Evolutionary conservation across 2,113 vertebrate genomes (phyloP), one percentile per base, ranked within the genome.

Genomic region (Erythrocebus patas): DNA sequence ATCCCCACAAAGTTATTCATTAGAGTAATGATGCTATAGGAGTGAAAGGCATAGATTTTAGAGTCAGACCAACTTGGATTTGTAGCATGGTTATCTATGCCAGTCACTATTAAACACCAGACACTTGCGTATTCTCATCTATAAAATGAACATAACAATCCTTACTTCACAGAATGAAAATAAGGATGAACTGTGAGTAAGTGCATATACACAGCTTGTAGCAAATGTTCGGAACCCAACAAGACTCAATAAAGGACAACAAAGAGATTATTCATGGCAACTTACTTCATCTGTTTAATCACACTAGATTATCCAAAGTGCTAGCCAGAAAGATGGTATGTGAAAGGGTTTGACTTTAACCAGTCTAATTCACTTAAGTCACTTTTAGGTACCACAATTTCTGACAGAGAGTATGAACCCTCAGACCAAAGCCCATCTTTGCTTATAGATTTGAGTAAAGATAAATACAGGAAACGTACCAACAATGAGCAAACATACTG

Each of bases 281-380:
- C 80, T 43, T 38, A 95, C 16, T 85, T 57, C 22, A 45, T 20
- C 61, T 88, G 90, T 79, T 73, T 93, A 95, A 93, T 93, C 68
- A 97, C 80, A 79, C 66, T 61, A 87, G 78, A 59, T 89, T 85
- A 87, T 35, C 61, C 84, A 20, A 95, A 72, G 40, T 95, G 11
- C 76, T 61, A 80, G 78, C 79, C 3, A 32, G 55, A 66, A 95
- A 97, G 45, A 64, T 55, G 55, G 45, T 50, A 78, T 50, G 27
- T 64, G n/a, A 87, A 96, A 87, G 66, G 35, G 84, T 79, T 30
- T 70, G 50, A 96, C 64, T 93, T 95, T 85, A 97, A 40, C 25
- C 52, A 92, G 59, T 73, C 45, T 83, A 48, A 70, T 43, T 93
- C 43, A 93, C n/a, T 23, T 57, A 84, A 30, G 61, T 35, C 45